phyloP scores from a whole-genome alignment of 2,113 vertebrate genomes.

The Psammodynastes pulverulentus region DNA sequence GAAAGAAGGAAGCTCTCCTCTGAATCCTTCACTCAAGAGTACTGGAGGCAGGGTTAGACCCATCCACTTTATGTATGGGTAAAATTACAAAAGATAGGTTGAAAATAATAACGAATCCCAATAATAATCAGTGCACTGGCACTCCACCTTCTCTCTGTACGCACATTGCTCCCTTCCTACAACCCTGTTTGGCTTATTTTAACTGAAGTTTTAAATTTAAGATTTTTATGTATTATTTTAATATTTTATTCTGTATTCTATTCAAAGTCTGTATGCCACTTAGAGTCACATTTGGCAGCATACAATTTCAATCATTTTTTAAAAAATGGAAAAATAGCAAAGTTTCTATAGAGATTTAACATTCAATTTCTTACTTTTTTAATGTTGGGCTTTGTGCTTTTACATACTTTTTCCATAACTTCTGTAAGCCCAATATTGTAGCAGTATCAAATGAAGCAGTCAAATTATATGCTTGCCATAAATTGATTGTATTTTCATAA shows the following conservation, averaged over 20 bases:
- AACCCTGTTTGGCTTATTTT: background rate
- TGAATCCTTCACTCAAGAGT: background rate
- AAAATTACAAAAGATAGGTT: background rate
- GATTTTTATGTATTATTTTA: background rate
- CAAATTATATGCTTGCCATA: background rate
- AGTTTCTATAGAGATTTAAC: background rate
- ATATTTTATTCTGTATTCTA: background rate
- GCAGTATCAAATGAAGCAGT: background rate
- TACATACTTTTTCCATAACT: constrained; percentile 56
- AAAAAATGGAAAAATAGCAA: background rate
- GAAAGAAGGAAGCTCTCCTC: background rate
- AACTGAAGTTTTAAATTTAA: background rate
- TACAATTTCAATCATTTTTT: background rate
- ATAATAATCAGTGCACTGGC: background rate
- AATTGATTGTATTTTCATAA: background rate
- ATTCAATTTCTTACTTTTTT: background rate
- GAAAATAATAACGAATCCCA: background rate
- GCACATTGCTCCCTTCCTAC: background rate
- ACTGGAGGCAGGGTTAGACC: background rate
- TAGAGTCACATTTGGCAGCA: background rate
- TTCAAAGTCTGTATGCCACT: background rate
- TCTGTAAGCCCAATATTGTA: background rate
- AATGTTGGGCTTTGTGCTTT: background rate
- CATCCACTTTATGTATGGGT: background rate
- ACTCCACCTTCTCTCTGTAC: background rate